phyloP scores from a whole-genome alignment of 2,888 invertebrate species.

The Boloria selene region DNA sequence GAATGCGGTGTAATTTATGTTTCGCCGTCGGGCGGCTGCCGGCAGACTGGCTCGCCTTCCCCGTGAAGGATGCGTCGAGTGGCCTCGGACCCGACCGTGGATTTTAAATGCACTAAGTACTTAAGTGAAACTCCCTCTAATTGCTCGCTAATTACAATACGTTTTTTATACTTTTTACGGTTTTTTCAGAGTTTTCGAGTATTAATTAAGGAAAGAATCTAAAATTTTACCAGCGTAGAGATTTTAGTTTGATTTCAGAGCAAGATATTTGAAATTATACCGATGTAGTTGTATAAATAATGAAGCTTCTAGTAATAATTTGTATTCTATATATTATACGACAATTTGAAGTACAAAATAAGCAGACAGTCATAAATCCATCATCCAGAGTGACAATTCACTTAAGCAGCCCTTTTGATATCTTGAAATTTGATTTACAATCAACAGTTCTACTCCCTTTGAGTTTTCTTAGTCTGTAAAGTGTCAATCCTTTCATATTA shows the following conservation, averaged over 20 bases:
- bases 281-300: too few relatives aligned
- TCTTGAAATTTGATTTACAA: constrained; percentile 24
- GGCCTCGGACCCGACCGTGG: constrained; percentile 20
- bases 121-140: constrained; percentile 24
- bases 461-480: constrained; percentile 7
- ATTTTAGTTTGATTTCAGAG: too few relatives aligned
- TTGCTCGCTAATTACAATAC: constrained; percentile 17
- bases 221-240: not conserved
- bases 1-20: constrained; percentile 25
- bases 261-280: too few relatives aligned
- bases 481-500: not conserved
- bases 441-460: constrained; percentile 11
- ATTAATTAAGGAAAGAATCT: not conserved
- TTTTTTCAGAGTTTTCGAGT: not conserved
- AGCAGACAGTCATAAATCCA: constrained; percentile 8
- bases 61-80: constrained; percentile 30
- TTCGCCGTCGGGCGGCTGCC: constrained; percentile 9
- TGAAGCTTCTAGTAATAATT: too few relatives aligned
- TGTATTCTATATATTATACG: too few relatives aligned
- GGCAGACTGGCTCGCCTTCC: constrained; percentile 26
- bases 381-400: constrained; percentile 15
- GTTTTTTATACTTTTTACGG: not conserved
- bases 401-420: constrained; percentile 15
- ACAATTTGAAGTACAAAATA: not conserved
- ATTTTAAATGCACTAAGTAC: constrained; percentile 18